Evolutionary conservation across 2,797 vertebrate species (phyloP), one percentile per base, ranked within the genome.

Genomic region (Phoeniculus purpureus): DNA sequence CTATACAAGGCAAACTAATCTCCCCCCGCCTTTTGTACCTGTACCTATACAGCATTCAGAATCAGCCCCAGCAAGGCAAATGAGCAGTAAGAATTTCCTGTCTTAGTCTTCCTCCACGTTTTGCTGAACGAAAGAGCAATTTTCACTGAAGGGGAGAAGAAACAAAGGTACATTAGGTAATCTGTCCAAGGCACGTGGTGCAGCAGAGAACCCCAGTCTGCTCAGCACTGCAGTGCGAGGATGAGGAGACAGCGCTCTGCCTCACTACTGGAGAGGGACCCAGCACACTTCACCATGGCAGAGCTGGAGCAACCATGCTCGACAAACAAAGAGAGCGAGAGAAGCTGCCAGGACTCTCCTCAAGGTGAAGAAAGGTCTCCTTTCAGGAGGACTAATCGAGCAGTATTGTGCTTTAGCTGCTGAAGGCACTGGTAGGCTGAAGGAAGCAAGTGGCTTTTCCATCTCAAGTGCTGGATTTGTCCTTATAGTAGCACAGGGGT

Each of bases 181-280:
- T 51, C 23, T 66, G 4, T 43, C 7, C 0, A 1, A 68, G 40
- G 61, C 76, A 16, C 60, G 26, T 1, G 15, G n/a, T 26, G 32
- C 23, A 27, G 47, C 59, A 68, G 62, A 81, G 66, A 40, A 9
- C 56, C 59, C 58, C 22, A 50, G 5, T 6, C 45, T 75, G 51
- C 71, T 81, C 61, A n/a, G 43, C 45, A 20, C 25, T 0, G 0
- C 10, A 15, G 45, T 0, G 0, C 4, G 45, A 88, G 48, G 32
- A 73, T 29, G 26, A 54, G 55, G 37, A 87, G 43, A 83, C 21
- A 40, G 11, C 12, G 12, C 59, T 55, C 12, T 58, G 18, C 37
- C 52, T 68, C 16, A 31, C 50, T 10, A 4, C 13, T 23, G 51
- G 18, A 40, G 27, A 12, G 25, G 48, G 34, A 27, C n/a, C 26